These are phyloP conservation scores for Athalia circularis DNA, from an alignment of 2,888 invertebrate genomes.

Conservation along the genomic window DNA sequence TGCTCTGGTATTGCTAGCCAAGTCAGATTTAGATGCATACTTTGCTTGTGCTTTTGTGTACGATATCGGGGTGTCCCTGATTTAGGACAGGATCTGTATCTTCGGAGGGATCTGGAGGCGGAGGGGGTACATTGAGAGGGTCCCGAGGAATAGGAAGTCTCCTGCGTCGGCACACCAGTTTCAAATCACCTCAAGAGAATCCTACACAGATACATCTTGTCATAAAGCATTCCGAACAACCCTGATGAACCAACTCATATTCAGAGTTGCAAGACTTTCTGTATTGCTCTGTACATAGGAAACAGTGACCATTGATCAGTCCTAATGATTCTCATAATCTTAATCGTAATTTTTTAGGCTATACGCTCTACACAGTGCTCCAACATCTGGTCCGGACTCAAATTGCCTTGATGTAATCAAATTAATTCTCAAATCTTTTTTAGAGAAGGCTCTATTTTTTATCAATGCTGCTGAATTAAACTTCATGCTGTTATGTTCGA, in stretches of 20 bases:
- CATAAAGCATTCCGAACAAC: conserved; percentile 73
- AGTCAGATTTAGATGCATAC: conserved; percentile 16
- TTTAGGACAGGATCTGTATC: conserved; percentile 74
- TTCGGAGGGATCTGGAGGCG: conserved; percentile 73
- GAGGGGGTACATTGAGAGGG: conserved; percentile 73
- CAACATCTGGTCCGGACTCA: background rate
- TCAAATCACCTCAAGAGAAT: conserved; percentile 74
- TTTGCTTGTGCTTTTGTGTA: conserved; percentile 64
- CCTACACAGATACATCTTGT: conserved; percentile 73
- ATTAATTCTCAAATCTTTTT: background rate
- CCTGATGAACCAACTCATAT: conserved; percentile 59
- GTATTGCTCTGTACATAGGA: conserved; percentile 32
- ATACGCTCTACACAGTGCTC: background rate
- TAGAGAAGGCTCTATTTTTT: background rate
- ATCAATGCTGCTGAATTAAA: background rate
- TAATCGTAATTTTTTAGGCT: conserved; percentile 1
- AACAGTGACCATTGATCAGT: conserved; percentile 12
- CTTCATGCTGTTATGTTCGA: background rate
- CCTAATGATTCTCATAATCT: background rate
- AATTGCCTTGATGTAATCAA: conserved; percentile 11
- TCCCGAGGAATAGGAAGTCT: conserved; percentile 73
- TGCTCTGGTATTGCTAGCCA: conserved; percentile 28
- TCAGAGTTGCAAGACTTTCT: conserved; percentile 23
- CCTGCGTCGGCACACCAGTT: conserved; percentile 74
- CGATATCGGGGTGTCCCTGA: conserved; percentile 73